Base-by-base conservation (phyloP, 2,113 vertebrate genomes). In the Emydura subglobosa region DNA sequence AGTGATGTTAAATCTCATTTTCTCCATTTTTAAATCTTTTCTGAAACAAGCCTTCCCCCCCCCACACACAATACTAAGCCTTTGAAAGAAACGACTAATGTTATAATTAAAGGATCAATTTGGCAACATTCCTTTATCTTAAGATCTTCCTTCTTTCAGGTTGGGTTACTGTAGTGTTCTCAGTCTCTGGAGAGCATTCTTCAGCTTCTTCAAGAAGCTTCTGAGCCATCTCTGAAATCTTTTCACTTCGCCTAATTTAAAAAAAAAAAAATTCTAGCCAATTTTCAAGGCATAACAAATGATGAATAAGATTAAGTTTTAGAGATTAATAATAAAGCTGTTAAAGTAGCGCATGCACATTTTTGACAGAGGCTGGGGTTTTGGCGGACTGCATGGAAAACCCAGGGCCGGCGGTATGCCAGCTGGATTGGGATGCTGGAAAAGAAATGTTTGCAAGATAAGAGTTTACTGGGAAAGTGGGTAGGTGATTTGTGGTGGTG, bases 101-200 rank as follows among this genome's bases (percentile, higher is more conserved):
- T 97, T 98, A 94, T 97, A 98, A 98, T 98, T 98, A 98, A 98
- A 95, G 87, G 96, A 95, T 98, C 95, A 96, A 74, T 97, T 94
- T 97, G 95, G 95, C 92, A 97, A 95, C 94, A 97, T 91, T 96
- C 97, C 97, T 98, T 97, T 98, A 93, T 96, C 96, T 97, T 93
- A 96, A 97, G 95, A 96, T 97, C 95, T 91, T 86, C 91, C 97
- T 97, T 95, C 90, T 97, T 96, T 97, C 92, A 88, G 80, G 95
- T 96, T 97, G 94, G 95, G 96, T 96, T 96, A 92, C 79, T 10
- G 1, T 47, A 90, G 91, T 1, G 11, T 72, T 96, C 95, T 90
- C 87, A 81, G 91, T 97, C 97, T 98, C 95, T 0, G 2, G 96
- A 97, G 97, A 96, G 92, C 92, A 92, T 94, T 88, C 91, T 94